Base-by-base conservation (phyloP, 64 coral and sea anemone species). In the Porites australiensis region DNA sequence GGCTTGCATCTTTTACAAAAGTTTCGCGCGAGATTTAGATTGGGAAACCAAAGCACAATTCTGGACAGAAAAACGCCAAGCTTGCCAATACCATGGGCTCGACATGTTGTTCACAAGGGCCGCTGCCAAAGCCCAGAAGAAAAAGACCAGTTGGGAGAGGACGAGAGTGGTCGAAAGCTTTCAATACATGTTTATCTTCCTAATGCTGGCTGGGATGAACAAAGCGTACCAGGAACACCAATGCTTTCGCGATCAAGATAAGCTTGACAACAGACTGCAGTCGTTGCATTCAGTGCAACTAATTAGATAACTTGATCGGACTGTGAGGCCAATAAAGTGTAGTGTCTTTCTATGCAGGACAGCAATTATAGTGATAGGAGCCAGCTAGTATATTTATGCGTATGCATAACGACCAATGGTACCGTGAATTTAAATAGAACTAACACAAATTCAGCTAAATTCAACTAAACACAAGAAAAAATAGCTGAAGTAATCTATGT, bases 121-220 rank as follows among this genome's bases (percentile, higher is more conserved):
- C 46, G 49, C 21, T 9, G 21, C 8, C 64, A 57, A 16, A 70
- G 70, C 8, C 74, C 59, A 7, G 14, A 79, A 19, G 23, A 64
- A 16, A 83, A 71, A 72, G 75, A 82, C 5, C 45, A 77, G 45
- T 15, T 87, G 27, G 63, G 77, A 49, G 50, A 93, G 51, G 82
- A 93, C 3, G 91, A 93, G n/a, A 77, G 48, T 78, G 91, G 91
- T 21, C 54, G 91, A 79, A 93, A 87, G 57, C 72, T 93, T 66
- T 87, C 91, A 3, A 93, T 93, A 75, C 91, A 93, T 27, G 91
- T 93, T 53, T 93, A 93, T 87, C 71, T 93, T 23, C 91, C 91
- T 37, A 93, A 93, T 71, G 82, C 75, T 46, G 69, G 69, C 4
- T 74, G 69, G 86, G 70, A 88, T 5, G 73, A 75, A 73, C 73